Base-by-base conservation (phyloP, 2,888 invertebrate species). In the Andrena bicolor region DNA sequence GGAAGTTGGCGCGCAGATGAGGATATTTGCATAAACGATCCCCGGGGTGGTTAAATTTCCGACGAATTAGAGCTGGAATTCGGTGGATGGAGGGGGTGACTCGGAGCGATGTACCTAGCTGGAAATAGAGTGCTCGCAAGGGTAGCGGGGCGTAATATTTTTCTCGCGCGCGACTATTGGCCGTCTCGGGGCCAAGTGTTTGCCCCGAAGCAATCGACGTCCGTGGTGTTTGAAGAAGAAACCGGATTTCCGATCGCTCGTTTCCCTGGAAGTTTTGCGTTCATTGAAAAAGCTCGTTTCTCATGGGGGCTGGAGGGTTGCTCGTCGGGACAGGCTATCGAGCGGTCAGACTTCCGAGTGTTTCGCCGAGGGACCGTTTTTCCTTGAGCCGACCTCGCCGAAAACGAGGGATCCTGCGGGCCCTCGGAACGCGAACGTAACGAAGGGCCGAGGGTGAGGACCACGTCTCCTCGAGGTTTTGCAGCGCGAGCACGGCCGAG, bases 241-340 rank as follows among this genome's bases (percentile, higher is more conserved):
- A 30, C 51, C 32, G 26, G 63, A 35, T 66, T 66, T n/a, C 48
- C 30, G 41, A 20, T 63, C 16, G 58, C 49, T 78, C 0, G 10
- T 26, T 32, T 35, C 2, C 10, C 23, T 1, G n/a, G n/a, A 69
- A 64, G 49, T 41, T 53, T 61, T 23, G 41, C 56, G 68, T 72
- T 81, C 76, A 83, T 82, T 80, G 84, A 84, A 84, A 81, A 86
- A 74, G 79, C 75, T 75, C 72, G 83, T 85, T 87, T 83, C 78
- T 89, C 83, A 80, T 73, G 71, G 56, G 56, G 49, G 65, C 60
- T 64, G 60, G 74, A 75, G 80, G 76, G 76, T 74, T 82, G 84
- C 90, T 87, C 86, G 85, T 87, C 86, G 86, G 85, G 85, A 77
- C 71, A 60, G 83, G 58, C 84, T 83, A 86, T 86, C 86, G 82